A percentile compares a stretch with the other conserved stretches of the same genome.
Evolutionary conservation across 1,140 invertebrate species (phyloP).

Genomic region (Cepaea nemoralis): DNA sequence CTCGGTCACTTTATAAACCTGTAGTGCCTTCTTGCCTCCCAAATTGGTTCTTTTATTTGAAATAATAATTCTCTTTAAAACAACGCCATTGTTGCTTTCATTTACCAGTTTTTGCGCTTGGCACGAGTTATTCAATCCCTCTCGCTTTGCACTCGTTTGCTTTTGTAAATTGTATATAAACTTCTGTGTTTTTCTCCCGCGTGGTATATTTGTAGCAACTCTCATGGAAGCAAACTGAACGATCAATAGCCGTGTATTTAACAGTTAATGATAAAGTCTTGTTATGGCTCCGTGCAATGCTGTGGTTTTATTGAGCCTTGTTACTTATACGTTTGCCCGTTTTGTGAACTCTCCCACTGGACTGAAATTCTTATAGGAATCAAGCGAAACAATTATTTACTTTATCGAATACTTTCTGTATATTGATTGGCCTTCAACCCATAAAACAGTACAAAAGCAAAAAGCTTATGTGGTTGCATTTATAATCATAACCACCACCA

Average conservation of each 20-base stretch:
- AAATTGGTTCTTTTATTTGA: too few relatives aligned
- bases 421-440: neutral
- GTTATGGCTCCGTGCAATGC: neutral
- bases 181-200: neutral
- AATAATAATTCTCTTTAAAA: too few relatives aligned
- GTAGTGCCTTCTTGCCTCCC: too few relatives aligned
- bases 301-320: neutral
- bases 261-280: neutral
- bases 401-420: neutral
- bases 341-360: neutral
- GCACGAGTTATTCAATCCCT: neutral
- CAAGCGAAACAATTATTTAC: neutral
- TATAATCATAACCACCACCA: neutral
- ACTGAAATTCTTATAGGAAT: neutral
- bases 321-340: neutral
- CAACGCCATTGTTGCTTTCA: too few relatives aligned
- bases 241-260: constrained; percentile 1
- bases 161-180: neutral
- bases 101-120: too few relatives aligned
- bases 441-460: too few relatives aligned
- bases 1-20: too few relatives aligned
- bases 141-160: neutral
- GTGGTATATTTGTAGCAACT: neutral
- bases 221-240: neutral
- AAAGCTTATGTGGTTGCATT: too few relatives aligned